These are phyloP conservation scores for Tetraodon nigroviridis DNA, from an alignment of 2,113 vertebrate genomes.

Conservation along the genomic window DNA sequence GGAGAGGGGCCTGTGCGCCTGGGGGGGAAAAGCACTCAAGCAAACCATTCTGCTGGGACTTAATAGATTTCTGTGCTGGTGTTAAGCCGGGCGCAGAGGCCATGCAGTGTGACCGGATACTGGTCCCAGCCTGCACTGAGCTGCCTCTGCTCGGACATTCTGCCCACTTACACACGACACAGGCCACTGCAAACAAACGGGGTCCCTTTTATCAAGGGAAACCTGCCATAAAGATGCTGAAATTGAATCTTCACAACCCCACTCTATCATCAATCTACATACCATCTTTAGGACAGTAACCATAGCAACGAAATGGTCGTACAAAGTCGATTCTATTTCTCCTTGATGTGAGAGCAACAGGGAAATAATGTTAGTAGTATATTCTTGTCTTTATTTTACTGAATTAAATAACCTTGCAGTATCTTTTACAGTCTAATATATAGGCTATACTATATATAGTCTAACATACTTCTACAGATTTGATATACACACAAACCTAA, in stretches of 20 bases:
- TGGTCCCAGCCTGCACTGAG: constrained; percentile 22
- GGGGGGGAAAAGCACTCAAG: constrained; percentile 38
- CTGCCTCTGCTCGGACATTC: constrained; percentile 19
- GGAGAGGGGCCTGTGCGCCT: constrained; percentile 51
- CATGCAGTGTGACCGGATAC: constrained; percentile 43
- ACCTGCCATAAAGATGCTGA: constrained; percentile 10
- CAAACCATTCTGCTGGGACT: constrained; percentile 48
- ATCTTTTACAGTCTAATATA: no score
- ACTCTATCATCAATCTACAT: constrained; percentile 10
- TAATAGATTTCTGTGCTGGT: constrained; percentile 56
- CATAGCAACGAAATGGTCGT: constrained; percentile 33
- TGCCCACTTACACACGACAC: constrained; percentile 41
- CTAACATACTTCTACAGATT: no score
- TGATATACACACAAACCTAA: no score
- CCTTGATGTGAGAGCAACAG: constrained; percentile 4
- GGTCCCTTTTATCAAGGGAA: constrained; percentile 7
- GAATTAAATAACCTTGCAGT: no score
- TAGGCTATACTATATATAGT: no score
- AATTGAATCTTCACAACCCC: constrained; percentile 6
- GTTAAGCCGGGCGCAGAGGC: constrained; percentile 56
- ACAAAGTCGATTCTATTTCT: not conserved
- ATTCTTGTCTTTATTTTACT: not conserved
- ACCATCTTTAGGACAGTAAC: constrained; percentile 8
- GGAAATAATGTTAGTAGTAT: not conserved
- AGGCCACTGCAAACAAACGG: constrained; percentile 16